Evolutionary conservation across 1,140 invertebrate genomes (phyloP).

Genomic region (Ephestia elutella): DNA sequence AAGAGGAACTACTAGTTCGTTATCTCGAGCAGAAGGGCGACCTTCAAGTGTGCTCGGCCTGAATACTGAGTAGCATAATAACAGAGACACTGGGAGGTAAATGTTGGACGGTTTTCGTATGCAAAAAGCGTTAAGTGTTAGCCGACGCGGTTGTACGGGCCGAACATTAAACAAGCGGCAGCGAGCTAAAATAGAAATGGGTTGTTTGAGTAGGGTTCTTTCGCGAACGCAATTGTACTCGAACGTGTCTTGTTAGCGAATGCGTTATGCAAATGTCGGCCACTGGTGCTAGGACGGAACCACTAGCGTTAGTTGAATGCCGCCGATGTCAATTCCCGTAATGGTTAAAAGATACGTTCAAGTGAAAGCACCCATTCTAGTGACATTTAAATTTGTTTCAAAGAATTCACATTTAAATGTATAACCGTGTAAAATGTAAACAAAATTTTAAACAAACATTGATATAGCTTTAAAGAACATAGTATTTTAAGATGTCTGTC

Average conservation of each 20-base stretch:
- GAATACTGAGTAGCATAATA: slow-evolving; percentile 65
- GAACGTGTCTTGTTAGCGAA: slow-evolving; percentile 72
- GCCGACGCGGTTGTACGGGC: slow-evolving; percentile 68
- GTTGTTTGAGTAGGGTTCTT: slow-evolving; percentile 72
- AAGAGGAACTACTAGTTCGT: slow-evolving; percentile 48
- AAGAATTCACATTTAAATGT: neutral
- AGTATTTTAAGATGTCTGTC: too few relatives aligned
- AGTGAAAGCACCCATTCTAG: neutral
- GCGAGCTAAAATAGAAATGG: slow-evolving; percentile 70
- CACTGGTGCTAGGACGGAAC: slow-evolving; percentile 34
- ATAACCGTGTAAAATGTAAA: neutral
- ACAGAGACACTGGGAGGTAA: slow-evolving; percentile 59
- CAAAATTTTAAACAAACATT: neutral
- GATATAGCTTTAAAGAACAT: too few relatives aligned
- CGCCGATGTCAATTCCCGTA: neutral
- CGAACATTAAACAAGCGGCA: slow-evolving; percentile 71
- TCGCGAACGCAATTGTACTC: slow-evolving; percentile 69
- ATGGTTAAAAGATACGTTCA: neutral
- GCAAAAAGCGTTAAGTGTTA: slow-evolving; percentile 73
- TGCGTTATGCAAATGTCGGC: slow-evolving; percentile 60
- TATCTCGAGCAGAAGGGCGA: slow-evolving; percentile 57
- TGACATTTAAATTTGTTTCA: neutral
- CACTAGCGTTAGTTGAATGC: slow-evolving; percentile 32
- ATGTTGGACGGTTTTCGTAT: slow-evolving; percentile 64
- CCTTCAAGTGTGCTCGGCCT: slow-evolving; percentile 53